Evolutionary conservation across 2,888 invertebrate species (phyloP).

Genomic region (Eueremaeus valkanovi): DNA sequence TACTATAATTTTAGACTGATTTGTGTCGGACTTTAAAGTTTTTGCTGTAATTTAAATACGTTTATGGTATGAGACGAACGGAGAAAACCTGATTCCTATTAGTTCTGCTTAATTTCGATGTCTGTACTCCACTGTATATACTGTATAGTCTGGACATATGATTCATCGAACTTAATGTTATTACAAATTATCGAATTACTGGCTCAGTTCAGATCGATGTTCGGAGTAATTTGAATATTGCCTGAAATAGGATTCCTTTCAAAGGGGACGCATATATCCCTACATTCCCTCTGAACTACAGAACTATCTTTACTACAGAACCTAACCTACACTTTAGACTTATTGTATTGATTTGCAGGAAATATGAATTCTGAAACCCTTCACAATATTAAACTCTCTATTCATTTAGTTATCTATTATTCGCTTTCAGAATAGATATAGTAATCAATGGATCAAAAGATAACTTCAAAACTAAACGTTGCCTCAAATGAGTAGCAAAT

Average conservation of each 20-base stretch:
- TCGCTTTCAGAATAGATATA: background rate
- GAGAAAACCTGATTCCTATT: constrained; percentile 9
- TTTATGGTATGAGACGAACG: background rate
- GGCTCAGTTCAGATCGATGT: background rate
- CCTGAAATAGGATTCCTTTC: background rate
- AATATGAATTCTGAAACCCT: background rate
- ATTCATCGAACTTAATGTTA: constrained; percentile 20
- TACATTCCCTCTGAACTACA: background rate
- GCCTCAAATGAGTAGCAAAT: background rate
- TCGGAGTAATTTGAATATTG: constrained; percentile 25
- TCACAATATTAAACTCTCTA: no score
- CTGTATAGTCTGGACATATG: background rate
- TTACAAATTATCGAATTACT: constrained; percentile 27
- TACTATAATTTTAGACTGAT: background rate
- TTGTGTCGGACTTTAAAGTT: background rate
- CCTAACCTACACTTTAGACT: no score
- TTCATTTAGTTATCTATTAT: no score
- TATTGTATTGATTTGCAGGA: background rate
- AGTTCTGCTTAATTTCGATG: constrained; percentile 19
- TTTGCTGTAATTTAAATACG: background rate
- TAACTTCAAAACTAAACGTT: background rate
- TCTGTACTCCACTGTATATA: no score
- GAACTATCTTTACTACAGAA: background rate
- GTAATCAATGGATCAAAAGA: constrained; percentile 1
- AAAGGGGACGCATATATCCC: background rate